Evolutionary conservation across 53 echinoderm and acorn worm species (phyloP).

Genomic region (Glandiceps talaboti): DNA sequence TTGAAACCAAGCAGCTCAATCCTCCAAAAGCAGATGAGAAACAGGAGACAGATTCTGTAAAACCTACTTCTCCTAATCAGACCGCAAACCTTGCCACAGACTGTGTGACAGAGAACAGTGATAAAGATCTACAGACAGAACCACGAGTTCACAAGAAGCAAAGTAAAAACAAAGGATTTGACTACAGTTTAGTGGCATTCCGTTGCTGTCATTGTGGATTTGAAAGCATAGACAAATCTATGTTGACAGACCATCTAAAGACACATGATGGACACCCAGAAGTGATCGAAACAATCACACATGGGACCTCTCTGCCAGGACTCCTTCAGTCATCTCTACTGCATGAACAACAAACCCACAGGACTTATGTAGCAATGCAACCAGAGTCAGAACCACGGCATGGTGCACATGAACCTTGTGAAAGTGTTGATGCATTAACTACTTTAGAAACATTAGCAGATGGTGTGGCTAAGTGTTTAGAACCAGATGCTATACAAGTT

Average conservation of each 20-base stretch:
- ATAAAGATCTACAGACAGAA: not conserved
- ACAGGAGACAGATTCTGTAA: not conserved
- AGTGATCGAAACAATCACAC: not conserved
- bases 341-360: not conserved
- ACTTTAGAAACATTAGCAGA: not conserved
- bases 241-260: constrained; percentile 56
- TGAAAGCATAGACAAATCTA: constrained; percentile 40
- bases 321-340: not conserved
- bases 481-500: not conserved
- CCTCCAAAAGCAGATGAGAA: not conserved
- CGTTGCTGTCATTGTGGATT: constrained; percentile 80
- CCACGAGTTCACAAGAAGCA: not conserved
- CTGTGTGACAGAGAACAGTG: not conserved
- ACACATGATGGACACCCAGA: constrained; percentile 6
- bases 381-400: not conserved
- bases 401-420: no score
- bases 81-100: not conserved
- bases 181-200: constrained; percentile 33
- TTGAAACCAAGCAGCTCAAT: constrained; percentile 2
- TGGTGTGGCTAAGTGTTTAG: not conserved
- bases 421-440: not conserved
- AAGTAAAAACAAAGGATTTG: not conserved
- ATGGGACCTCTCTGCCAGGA: not conserved
- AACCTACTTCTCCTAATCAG: no score
- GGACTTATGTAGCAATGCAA: not conserved